Conservation (phyloP, 2,888 invertebrate genomes). For the Tachystola acroxantha region DNA sequence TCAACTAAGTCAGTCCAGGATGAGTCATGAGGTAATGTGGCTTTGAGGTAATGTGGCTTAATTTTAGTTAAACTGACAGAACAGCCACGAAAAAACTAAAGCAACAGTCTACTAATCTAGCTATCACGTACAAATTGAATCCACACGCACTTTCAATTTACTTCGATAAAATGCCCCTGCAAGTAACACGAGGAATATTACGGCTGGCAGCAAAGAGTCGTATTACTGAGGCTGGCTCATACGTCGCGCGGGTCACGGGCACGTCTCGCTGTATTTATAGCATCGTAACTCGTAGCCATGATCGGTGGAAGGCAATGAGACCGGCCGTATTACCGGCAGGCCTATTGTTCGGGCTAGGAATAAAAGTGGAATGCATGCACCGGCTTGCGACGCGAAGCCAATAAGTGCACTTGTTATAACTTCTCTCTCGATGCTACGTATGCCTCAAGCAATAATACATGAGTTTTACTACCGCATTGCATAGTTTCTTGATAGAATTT, state of each 20-base stretch:
- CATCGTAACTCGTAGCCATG: conserved; percentile 67
- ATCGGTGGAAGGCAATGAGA: conserved; percentile 58
- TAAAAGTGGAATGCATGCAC: conserved; percentile 54
- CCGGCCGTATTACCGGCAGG: conserved; percentile 46
- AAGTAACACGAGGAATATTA: conserved; percentile 3
- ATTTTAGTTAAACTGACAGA: no score
- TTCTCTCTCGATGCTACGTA: conserved; percentile 38
- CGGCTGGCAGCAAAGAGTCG: conserved; percentile 6
- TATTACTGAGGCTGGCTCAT: conserved; percentile 6
- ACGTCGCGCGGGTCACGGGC: conserved; percentile 55
- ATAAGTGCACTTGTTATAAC: conserved; percentile 55
- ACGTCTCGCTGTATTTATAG: conserved; percentile 70
- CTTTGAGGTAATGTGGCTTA: no score
- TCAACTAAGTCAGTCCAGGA: no score
- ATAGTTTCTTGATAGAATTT: conserved; percentile 34
- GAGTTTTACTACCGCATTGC: conserved; percentile 52
- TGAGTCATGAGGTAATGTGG: no score
- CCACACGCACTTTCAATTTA: conserved; percentile 3
- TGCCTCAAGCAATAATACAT: conserved; percentile 34
- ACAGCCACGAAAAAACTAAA: no score
- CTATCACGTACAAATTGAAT: no score
- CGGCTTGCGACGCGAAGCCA: conserved; percentile 31
- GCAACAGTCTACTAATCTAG: no score
- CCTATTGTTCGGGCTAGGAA: conserved; percentile 68
- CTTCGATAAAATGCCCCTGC: neutral